phyloP scores from a whole-genome alignment of 2,888 invertebrate species.

The Gymnoscelis rufifasciata region DNA sequence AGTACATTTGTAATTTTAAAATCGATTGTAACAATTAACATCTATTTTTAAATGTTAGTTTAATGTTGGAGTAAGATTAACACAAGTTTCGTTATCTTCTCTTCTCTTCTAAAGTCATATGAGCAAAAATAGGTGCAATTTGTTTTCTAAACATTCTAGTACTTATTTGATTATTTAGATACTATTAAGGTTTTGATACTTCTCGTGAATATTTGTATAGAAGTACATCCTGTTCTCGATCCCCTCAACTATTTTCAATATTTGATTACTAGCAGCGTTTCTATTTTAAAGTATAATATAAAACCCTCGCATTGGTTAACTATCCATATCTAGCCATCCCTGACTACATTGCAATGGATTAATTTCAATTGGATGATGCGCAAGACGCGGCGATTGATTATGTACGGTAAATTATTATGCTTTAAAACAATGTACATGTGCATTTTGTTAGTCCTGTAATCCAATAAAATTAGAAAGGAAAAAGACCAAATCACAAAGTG shows the following conservation, averaged over 20 bases:
- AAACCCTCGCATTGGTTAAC: constrained; percentile 10
- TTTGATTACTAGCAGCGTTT: constrained; percentile 3
- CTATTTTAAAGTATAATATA: constrained; percentile 7
- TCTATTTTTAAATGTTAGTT: constrained; percentile 59
- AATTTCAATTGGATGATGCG: constrained; percentile 35
- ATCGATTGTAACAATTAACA: constrained; percentile 59
- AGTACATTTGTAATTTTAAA: constrained; percentile 69
- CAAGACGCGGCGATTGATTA: constrained; percentile 38
- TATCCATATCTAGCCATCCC: constrained; percentile 1
- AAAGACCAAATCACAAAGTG: constrained; percentile 77
- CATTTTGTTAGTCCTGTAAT: constrained; percentile 61
- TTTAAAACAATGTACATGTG: constrained; percentile 58
- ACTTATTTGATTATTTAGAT: neutral
- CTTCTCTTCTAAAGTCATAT: constrained; percentile 30
- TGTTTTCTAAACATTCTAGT: constrained; percentile 7
- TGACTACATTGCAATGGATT: constrained; percentile 26
- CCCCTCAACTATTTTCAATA: neutral
- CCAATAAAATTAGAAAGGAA: constrained; percentile 42
- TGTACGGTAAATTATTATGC: constrained; percentile 41
- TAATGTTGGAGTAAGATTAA: constrained; percentile 59
- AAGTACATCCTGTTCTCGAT: neutral
- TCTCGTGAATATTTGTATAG: neutral
- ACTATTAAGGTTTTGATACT: neutral
- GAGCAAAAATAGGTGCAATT: constrained; percentile 14
- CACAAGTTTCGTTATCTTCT: constrained; percentile 50